Base-by-base conservation (phyloP, 1,140 invertebrate genomes). In the Brachionus calyciflorus region DNA sequence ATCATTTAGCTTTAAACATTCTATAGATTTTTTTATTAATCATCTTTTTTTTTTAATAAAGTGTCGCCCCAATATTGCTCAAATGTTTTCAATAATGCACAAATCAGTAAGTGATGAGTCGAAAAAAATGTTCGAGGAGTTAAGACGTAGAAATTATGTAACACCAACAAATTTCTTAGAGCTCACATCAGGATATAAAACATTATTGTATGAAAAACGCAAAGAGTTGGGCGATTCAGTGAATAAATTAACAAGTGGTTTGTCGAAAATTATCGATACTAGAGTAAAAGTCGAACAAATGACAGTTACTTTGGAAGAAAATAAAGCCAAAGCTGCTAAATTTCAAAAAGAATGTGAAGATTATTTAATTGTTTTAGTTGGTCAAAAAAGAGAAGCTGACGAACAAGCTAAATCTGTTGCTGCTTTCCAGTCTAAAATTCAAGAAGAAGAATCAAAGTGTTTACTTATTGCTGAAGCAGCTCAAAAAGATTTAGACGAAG, bases 121-220 rank as follows among this genome's bases (percentile, higher is more conserved):
- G 10, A 83, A 83, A 48, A 87, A 86, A 80, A 93, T 93, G 91
- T 84, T 88, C 51, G 78, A 82, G 1, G 90, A 93, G 85, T 89
- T 92, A 84, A 89, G 90, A 79, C 83, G 91, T n/a, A 88, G 90
- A 80, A 92, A 91, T 83, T 93, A 93, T 82, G 91, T 93, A 30
- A 93, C 91, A 1, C 91, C 91, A 0, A 90, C 89, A 14, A 92
- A 92, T 85, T 93, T 91, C 81, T 85, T 93, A 30, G 91, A 93
- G 81, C 87, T 93, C 1, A 91, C 92, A 9, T 86, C 88, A 0
- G 90, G 91, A 68, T 93, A 92, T 80, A 92, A 92, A 84, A 87
- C 87, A 89, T 92, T 93, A 85, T 82, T 93, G 9, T 86, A 86
- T 69, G 84, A 85, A 41, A 94, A 93, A 81, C 87, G 91, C 44